A percentile compares a stretch with the other conserved stretches of the same genome.
Evolutionary conservation across 92 coral and sea anemone genomes (phyloP).

Genomic region (Zoanthus solanderi): DNA sequence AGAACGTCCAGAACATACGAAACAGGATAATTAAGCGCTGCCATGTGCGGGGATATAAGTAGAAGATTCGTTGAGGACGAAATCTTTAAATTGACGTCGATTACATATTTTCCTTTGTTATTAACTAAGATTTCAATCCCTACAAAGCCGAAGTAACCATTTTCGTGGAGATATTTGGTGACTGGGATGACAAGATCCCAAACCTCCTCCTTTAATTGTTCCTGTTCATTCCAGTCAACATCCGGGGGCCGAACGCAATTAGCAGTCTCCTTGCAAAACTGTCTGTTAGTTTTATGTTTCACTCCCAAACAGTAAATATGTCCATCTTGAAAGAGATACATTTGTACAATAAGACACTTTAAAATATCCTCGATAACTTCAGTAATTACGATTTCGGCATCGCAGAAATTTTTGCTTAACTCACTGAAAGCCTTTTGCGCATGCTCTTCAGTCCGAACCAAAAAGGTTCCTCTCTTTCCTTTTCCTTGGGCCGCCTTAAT

Average conservation of each 20-base stretch:
- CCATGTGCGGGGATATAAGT: conserved; percentile 83
- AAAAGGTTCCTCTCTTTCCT: conserved; percentile 79
- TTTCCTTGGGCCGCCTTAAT: conserved; percentile 86
- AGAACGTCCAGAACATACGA: conserved; percentile 57
- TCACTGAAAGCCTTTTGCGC: conserved; percentile 62
- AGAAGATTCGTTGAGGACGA: conserved; percentile 75
- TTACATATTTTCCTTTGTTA: conserved; percentile 72
- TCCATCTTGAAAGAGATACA: conserved; percentile 79
- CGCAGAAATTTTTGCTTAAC: conserved; percentile 61
- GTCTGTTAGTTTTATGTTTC: conserved; percentile 60
- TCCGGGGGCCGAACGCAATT: conserved; percentile 60
- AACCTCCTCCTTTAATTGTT: conserved; percentile 61
- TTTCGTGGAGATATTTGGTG: conserved; percentile 75
- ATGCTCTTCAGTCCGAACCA: conserved; percentile 68
- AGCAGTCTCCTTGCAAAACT: conserved; percentile 53
- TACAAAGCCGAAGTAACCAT: conserved; percentile 81
- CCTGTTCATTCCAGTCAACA: conserved; percentile 78
- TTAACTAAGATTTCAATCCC: conserved; percentile 76
- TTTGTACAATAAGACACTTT: conserved; percentile 71
- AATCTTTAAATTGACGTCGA: conserved; percentile 80
- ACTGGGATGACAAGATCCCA: conserved; percentile 69
- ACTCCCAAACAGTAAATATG: conserved; percentile 80
- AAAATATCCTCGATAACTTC: conserved; percentile 73
- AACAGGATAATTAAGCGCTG: conserved; percentile 63
- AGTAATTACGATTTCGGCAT: conserved; percentile 72